Conservation (phyloP, 2,797 vertebrate genomes). For the Anguilla anguilla region DNA sequence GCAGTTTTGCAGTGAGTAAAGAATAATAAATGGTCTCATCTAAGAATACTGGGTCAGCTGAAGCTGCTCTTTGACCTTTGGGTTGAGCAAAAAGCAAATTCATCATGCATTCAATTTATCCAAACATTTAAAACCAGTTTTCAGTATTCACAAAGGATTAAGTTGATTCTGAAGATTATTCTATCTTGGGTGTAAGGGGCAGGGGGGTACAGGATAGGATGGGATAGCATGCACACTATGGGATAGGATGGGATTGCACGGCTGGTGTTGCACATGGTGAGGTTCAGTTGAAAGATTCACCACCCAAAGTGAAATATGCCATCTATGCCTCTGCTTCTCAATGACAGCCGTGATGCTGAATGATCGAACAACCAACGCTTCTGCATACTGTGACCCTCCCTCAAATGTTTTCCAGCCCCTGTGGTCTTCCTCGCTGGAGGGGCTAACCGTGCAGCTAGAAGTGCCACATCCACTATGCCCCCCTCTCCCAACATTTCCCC, state of each 20-base stretch:
- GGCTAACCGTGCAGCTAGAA: conserved; percentile 13
- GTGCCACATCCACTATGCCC: conserved; percentile 21
- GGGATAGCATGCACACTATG: too few species aligned
- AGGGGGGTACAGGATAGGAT: not conserved
- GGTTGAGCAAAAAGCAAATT: not conserved
- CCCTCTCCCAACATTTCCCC: not conserved
- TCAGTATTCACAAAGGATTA: too few species aligned
- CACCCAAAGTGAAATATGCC: too few species aligned
- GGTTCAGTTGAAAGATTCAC: too few species aligned
- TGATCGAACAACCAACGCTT: not conserved
- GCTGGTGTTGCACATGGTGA: too few species aligned
- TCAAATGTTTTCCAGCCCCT: conserved; percentile 16
- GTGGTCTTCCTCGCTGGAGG: not conserved
- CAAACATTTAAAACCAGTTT: too few species aligned
- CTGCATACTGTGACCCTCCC: conserved; percentile 17
- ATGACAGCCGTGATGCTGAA: too few species aligned
- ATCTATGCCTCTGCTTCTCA: too few species aligned
- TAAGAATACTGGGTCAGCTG: not conserved
- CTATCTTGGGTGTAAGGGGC: not conserved
- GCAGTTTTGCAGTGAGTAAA: not conserved
- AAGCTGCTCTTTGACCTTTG: not conserved
- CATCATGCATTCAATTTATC: not conserved
- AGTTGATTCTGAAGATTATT: too few species aligned
- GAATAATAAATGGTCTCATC: not conserved
- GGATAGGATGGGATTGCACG: not conserved